Conservation (phyloP, 2,888 invertebrate species). For the Serrognathus titanus region DNA sequence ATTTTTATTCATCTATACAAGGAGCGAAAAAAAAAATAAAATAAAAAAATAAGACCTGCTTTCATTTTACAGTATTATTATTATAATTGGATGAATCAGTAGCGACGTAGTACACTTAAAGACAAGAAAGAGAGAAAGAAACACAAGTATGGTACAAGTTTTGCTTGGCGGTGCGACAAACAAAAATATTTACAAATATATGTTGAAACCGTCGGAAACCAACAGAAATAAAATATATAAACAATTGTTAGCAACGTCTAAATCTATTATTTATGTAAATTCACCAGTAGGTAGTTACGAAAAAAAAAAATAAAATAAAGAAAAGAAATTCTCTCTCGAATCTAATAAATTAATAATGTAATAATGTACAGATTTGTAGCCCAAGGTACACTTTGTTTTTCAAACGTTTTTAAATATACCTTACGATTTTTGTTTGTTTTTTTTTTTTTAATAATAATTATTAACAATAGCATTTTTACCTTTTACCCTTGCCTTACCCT, state of each 20-base stretch:
- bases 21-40: too few species aligned
- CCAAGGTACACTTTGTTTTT: slow-evolving; percentile 35
- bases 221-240: slow-evolving; percentile 38
- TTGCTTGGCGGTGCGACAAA: slow-evolving; percentile 9
- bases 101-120: slow-evolving; percentile 21
- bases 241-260: slow-evolving; percentile 37
- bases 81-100: slow-evolving; percentile 4
- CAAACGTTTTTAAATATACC: slow-evolving; percentile 30
- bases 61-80: too few species aligned
- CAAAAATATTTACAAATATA: slow-evolving; percentile 28
- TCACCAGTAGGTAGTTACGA: slow-evolving; percentile 33
- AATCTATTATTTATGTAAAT: slow-evolving; percentile 25
- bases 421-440: slow-evolving; percentile 22
- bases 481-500: slow-evolving; percentile 37
- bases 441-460: slow-evolving; percentile 21
- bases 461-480: slow-evolving; percentile 39
- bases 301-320: too few species aligned
- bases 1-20: slow-evolving; percentile 26
- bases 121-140: slow-evolving; percentile 7
- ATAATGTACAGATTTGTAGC: slow-evolving; percentile 36
- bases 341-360: slow-evolving; percentile 32
- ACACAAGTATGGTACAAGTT: slow-evolving; percentile 1
- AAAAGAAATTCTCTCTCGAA: slow-evolving; percentile 27
- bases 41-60: slow-evolving; percentile 9
- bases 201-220: slow-evolving; percentile 27